Conservation (phyloP, 2,113 vertebrate genomes). For the Malurus elegans region DNA sequence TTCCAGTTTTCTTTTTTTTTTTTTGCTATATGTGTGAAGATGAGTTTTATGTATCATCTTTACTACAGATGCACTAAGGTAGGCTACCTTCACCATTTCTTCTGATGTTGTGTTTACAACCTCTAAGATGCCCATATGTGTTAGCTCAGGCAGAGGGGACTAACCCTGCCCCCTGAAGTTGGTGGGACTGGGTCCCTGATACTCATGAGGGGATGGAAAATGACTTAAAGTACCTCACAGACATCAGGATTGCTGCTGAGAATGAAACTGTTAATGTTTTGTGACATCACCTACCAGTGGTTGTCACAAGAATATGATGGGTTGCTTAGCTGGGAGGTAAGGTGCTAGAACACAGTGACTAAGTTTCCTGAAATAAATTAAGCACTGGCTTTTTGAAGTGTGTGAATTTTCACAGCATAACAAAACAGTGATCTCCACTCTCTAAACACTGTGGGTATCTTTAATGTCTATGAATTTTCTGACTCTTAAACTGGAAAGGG, state of each 20-base stretch:
- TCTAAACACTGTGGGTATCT: not conserved
- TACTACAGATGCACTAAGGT: not conserved
- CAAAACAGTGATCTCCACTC: not conserved
- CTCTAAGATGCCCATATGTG: not conserved
- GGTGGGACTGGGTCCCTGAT: not conserved
- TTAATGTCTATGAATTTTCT: not conserved
- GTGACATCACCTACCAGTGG: not conserved
- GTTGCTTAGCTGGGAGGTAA: not conserved
- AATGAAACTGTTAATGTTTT: not conserved
- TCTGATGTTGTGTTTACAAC: not conserved
- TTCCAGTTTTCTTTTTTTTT: not conserved
- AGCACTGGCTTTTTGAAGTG: not conserved
- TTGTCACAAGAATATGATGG: not conserved
- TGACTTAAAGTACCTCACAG: not conserved
- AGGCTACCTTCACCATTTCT: not conserved
- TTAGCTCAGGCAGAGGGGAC: not conserved
- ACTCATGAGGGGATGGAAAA: not conserved
- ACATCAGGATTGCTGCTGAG: not conserved
- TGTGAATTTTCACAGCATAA: not conserved
- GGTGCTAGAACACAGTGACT: not conserved
- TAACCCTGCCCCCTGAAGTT: not conserved
- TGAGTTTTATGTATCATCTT: not conserved
- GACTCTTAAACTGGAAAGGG: not conserved
- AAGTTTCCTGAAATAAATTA: conserved; percentile 33
- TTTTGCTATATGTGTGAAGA: not conserved